A percentile compares a stretch with the other conserved stretches of the same genome.
Evolutionary conservation across 1,140 invertebrate genomes (phyloP).

Genomic region (Pinna nobilis): DNA sequence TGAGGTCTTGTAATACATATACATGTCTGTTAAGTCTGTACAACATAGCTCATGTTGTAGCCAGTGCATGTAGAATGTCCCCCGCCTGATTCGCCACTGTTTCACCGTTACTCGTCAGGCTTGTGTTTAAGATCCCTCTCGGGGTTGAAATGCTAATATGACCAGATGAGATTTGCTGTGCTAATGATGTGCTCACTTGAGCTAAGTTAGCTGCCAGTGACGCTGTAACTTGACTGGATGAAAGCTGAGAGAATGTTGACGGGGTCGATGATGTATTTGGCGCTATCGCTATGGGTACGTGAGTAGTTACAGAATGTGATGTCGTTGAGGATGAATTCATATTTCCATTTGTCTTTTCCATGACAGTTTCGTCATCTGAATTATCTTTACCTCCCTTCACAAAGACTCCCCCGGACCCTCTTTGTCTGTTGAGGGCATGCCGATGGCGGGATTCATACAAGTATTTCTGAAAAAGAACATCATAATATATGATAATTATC

Average conservation of each 20-base stretch:
- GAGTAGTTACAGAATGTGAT: conserved; percentile 14
- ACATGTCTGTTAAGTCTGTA: too few species aligned
- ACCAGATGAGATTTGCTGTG: conserved; percentile 18
- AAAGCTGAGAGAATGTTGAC: conserved; percentile 3
- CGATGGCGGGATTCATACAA: conserved; percentile 98
- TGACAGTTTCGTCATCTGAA: not conserved
- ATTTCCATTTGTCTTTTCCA: conserved; percentile 20
- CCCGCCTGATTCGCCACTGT: too few species aligned
- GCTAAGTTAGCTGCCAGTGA: not conserved
- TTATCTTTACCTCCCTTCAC: conserved; percentile 42
- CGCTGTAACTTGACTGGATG: not conserved
- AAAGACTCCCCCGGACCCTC: conserved; percentile 91
- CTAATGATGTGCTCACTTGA: not conserved
- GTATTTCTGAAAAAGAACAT: conserved; percentile 88
- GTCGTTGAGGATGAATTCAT: not conserved
- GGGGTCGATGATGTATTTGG: conserved; percentile 5
- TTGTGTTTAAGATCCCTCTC: conserved; percentile 1
- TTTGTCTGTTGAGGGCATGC: conserved; percentile 97
- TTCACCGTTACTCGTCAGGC: conserved; percentile 1
- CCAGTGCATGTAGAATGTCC: too few species aligned
- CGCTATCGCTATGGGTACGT: conserved; percentile 35
- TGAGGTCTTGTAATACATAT: too few species aligned
- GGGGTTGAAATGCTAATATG: conserved; percentile 14
- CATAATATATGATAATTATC: not conserved
- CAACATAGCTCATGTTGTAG: too few species aligned